Conservation (phyloP, 2,888 invertebrate species). For the Euzetes globulus region DNA sequence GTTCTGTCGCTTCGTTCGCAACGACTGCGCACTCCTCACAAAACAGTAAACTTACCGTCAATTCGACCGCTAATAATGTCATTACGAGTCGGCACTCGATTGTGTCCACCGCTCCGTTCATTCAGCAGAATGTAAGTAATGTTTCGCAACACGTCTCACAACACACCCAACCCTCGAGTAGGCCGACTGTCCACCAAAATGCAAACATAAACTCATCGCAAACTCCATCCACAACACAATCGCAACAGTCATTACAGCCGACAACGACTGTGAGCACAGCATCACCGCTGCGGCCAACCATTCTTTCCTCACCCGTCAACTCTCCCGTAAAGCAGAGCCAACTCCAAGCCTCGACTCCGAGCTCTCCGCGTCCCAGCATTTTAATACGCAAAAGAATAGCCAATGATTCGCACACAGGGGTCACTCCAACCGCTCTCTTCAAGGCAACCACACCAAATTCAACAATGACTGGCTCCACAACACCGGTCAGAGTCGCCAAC, state of each 20-base stretch:
- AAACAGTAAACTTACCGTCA: conserved; percentile 11
- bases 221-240: background rate
- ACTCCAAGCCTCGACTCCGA: conserved; percentile 20
- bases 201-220: conserved; percentile 3
- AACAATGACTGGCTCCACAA: conserved; percentile 7
- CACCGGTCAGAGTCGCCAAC: background rate
- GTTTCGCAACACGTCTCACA: background rate
- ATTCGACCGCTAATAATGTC: conserved; percentile 3
- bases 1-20: conserved; percentile 14
- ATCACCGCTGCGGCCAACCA: conserved; percentile 12
- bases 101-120: background rate
- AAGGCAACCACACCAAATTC: background rate
- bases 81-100: background rate
- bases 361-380: conserved; percentile 36
- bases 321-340: conserved; percentile 13
- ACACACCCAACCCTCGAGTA: background rate
- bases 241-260: conserved; percentile 23
- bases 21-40: conserved; percentile 16
- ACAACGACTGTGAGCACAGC: background rate
- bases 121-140: background rate
- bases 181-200: conserved; percentile 19
- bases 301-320: conserved; percentile 12
- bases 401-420: background rate
- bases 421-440: conserved; percentile 13
- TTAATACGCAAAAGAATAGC: conserved; percentile 33